phyloP scores from a whole-genome alignment of 2,113 vertebrate species.

The Xenopus borealis region DNA sequence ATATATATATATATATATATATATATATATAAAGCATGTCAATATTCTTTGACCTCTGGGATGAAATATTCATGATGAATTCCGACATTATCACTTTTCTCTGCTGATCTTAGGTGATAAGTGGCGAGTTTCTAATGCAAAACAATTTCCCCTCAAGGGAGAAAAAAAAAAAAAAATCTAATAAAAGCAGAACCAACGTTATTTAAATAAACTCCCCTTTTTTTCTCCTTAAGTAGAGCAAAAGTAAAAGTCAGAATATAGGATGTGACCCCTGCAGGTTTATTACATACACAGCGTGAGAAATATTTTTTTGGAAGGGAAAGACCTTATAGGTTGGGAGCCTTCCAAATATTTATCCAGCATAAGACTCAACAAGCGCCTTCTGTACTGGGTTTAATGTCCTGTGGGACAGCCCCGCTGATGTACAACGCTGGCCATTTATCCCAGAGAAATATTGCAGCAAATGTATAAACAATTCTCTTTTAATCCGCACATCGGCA shows the following conservation, averaged over 20 bases:
- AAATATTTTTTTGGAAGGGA: slow-evolving; percentile 22
- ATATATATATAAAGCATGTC: no score
- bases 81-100: not conserved
- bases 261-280: slow-evolving; percentile 20
- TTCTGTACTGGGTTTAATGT: slow-evolving; percentile 1
- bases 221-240: not conserved
- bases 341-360: slow-evolving; percentile 19
- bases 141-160: no score
- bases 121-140: no score
- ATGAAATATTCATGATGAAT: not conserved
- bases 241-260: slow-evolving; percentile 3
- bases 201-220: slow-evolving; percentile 12
- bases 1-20: no score
- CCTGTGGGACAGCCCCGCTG: not conserved
- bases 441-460: not conserved
- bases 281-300: slow-evolving; percentile 35
- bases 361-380: slow-evolving; percentile 1
- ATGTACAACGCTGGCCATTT: not conserved
- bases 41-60: no score
- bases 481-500: not conserved
- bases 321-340: slow-evolving; percentile 5
- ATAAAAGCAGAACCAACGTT: not conserved
- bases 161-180: no score
- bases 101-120: no score
- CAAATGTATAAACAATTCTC: not conserved